phyloP scores from a whole-genome alignment of 2,113 vertebrate species.

The Platysternon megacephalum region DNA sequence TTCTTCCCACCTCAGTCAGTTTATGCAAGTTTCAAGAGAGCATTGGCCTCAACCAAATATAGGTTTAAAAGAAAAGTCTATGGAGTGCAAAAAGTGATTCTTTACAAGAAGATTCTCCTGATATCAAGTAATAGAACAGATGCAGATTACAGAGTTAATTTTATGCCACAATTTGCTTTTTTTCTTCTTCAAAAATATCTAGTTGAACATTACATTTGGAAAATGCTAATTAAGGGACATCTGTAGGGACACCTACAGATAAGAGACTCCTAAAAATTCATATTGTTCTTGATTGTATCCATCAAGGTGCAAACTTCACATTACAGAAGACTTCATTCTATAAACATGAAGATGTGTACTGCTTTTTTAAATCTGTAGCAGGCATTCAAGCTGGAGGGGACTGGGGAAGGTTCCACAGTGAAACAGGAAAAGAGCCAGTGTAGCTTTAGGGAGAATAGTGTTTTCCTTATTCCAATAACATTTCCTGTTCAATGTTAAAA shows the following conservation, averaged over 20 bases:
- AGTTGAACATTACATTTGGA: slow-evolving; percentile 63
- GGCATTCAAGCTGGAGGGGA: not conserved
- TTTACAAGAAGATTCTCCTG: slow-evolving; percentile 42
- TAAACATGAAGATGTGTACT: not conserved
- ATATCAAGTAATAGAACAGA: slow-evolving; percentile 56
- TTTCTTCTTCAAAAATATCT: slow-evolving; percentile 61
- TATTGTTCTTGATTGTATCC: not conserved
- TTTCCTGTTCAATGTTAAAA: not conserved
- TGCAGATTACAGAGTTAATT: slow-evolving; percentile 56
- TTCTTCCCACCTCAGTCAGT: slow-evolving; percentile 46
- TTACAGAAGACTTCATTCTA: slow-evolving; percentile 45
- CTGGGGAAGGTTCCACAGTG: not conserved
- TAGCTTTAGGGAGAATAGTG: not conserved
- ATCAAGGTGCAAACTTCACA: slow-evolving; percentile 51
- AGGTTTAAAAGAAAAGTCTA: not conserved
- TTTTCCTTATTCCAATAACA: slow-evolving; percentile 14
- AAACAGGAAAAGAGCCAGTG: not conserved
- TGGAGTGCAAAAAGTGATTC: not conserved
- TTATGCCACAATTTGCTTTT: slow-evolving; percentile 54
- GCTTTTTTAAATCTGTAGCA: not conserved
- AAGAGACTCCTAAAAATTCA: slow-evolving; percentile 52
- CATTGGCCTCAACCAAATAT: slow-evolving; percentile 24
- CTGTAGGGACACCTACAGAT: slow-evolving; percentile 33
- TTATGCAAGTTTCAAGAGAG: not conserved
- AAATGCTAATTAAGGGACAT: slow-evolving; percentile 68